These are phyloP conservation scores for Dynastes maya DNA, from an alignment of 2,888 invertebrate species.

Conservation along the genomic window DNA sequence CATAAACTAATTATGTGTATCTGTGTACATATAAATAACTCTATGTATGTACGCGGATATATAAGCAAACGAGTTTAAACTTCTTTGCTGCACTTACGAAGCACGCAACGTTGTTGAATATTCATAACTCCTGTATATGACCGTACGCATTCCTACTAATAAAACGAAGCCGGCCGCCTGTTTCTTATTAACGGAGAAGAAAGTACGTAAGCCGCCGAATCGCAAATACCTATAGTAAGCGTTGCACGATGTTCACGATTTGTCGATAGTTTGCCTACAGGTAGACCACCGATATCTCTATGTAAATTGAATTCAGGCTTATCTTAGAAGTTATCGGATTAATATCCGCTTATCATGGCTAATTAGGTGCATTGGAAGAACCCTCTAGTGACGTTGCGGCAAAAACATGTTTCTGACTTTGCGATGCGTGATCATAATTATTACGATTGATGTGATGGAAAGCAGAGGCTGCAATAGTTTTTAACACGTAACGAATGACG, in stretches of 20 bases:
- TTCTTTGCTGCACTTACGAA: constrained; percentile 12
- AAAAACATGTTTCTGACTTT: constrained; percentile 14
- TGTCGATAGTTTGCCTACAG: constrained; percentile 26
- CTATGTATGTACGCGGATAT: background rate
- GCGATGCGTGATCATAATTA: constrained; percentile 10
- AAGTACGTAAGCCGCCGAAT: constrained; percentile 12
- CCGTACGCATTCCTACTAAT: constrained; percentile 12
- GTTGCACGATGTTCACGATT: constrained; percentile 27
- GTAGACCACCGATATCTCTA: constrained; percentile 21
- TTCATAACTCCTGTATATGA: constrained; percentile 19
- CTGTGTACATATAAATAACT: too few species aligned
- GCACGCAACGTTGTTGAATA: constrained; percentile 16
- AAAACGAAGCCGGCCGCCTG: constrained; percentile 3
- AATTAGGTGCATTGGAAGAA: constrained; percentile 29
- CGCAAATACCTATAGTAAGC: constrained; percentile 9
- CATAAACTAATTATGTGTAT: constrained; percentile 9
- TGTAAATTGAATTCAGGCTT: constrained; percentile 29
- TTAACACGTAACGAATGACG: too few species aligned
- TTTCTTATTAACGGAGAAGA: constrained; percentile 23
- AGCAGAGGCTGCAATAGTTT: background rate
- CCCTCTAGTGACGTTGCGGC: background rate
- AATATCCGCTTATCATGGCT: constrained; percentile 27
- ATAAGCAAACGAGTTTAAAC: constrained; percentile 4
- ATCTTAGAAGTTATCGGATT: constrained; percentile 23
- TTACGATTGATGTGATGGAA: constrained; percentile 1